Conservation (phyloP, 2,797 vertebrate species). For the Enteromius radiatus region DNA sequence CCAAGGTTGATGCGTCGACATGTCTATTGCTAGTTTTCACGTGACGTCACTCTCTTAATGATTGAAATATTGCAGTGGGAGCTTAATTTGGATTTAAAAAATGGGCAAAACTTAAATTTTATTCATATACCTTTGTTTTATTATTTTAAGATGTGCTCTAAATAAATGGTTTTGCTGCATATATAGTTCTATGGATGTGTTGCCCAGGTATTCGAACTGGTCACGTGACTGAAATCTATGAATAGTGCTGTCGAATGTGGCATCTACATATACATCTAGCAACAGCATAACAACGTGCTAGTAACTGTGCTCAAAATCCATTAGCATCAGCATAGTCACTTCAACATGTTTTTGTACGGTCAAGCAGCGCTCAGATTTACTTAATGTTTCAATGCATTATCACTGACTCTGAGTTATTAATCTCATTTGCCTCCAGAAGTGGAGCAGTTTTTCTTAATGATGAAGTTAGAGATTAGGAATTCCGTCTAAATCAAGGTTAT, state of each 20-base stretch:
- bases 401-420: conserved; percentile 70
- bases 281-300: background rate
- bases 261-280: background rate
- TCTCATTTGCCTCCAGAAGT: conserved; percentile 70
- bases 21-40: background rate
- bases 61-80: too few relatives aligned
- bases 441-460: conserved; percentile 66
- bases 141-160: too few relatives aligned
- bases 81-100: too few relatives aligned
- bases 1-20: background rate
- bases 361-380: background rate
- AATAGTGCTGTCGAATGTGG: background rate
- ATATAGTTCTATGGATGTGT: too few relatives aligned
- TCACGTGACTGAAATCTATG: too few relatives aligned
- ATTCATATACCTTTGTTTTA: too few relatives aligned
- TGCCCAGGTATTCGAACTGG: too few relatives aligned
- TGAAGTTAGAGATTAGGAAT: conserved; percentile 61
- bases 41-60: too few relatives aligned
- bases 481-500: conserved; percentile 43
- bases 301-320: background rate
- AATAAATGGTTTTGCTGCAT: too few relatives aligned
- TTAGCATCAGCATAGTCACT: background rate
- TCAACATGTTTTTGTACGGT: background rate
- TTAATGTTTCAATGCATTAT: conserved; percentile 56
- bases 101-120: too few relatives aligned